A percentile compares a stretch with the other conserved stretches of the same genome.
Evolutionary conservation across 2,113 vertebrate species (phyloP).

Genomic region (Leptocoma aspasia): DNA sequence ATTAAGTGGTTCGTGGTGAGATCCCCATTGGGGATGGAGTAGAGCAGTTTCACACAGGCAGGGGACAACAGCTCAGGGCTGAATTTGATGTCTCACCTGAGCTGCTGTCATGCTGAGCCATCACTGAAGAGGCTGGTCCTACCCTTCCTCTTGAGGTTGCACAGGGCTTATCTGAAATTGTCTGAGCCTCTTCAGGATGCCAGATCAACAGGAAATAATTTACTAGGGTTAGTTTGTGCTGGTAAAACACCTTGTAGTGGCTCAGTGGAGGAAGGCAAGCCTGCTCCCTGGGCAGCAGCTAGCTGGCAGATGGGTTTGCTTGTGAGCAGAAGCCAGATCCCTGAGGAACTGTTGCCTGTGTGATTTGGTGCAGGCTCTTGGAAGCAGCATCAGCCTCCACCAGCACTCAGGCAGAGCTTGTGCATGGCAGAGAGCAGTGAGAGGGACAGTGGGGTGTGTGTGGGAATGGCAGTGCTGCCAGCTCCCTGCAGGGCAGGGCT

Average conservation of each 20-base stretch:
- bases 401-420: neutral
- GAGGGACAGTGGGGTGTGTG: neutral
- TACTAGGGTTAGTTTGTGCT: neutral
- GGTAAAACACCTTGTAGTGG: neutral
- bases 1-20: neutral
- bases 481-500: neutral
- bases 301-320: neutral
- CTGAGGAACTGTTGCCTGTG: neutral
- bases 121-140: neutral
- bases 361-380: neutral
- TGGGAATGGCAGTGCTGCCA: neutral
- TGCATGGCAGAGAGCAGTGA: neutral
- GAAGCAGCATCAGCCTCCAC: neutral
- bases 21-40: neutral
- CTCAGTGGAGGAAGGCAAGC: neutral
- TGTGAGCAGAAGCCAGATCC: neutral
- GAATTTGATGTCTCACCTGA: neutral
- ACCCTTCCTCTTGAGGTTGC: neutral
- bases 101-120: neutral
- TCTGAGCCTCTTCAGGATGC: neutral
- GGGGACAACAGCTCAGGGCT: fast-evolving
- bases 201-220: neutral
- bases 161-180: neutral
- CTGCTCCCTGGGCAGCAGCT: neutral
- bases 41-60: neutral